Percentiles rank a stretch among this genome's conserved stretches.
Evolutionary conservation across 2,113 vertebrate species (phyloP).

Genomic region (Pituophis catenifer): DNA sequence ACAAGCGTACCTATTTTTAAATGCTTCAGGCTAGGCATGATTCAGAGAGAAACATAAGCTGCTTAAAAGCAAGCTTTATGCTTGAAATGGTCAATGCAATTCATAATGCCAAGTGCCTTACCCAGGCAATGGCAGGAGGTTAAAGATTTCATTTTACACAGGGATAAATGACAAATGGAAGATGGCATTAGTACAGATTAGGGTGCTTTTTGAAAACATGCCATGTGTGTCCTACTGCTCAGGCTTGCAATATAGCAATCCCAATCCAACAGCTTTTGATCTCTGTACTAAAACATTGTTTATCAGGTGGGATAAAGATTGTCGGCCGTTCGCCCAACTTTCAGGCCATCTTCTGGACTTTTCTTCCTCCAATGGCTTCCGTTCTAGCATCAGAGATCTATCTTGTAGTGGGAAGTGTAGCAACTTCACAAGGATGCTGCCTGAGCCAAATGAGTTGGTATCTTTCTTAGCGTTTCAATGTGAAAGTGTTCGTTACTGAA

Average conservation of each 20-base stretch:
- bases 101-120: background rate
- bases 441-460: slow-evolving; percentile 78
- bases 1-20: background rate
- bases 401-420: slow-evolving; percentile 74
- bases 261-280: slow-evolving; percentile 27
- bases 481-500: background rate
- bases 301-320: slow-evolving; percentile 42
- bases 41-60: background rate
- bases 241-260: slow-evolving; percentile 26
- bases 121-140: background rate
- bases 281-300: slow-evolving; percentile 27
- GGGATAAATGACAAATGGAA: slow-evolving; percentile 23
- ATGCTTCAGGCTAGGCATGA: background rate
- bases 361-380: slow-evolving; percentile 60
- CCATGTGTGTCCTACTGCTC: background rate
- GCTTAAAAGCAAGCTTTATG: background rate
- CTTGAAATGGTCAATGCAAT: background rate
- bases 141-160: background rate
- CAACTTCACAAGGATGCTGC: slow-evolving; percentile 69
- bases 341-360: slow-evolving; percentile 28
- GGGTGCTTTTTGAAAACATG: slow-evolving; percentile 8
- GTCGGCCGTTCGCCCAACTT: slow-evolving; percentile 49
- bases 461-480: background rate
- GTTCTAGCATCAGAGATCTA: slow-evolving; percentile 68
- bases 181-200: slow-evolving; percentile 23